phyloP scores from a whole-genome alignment of 1,140 invertebrate genomes.

The Elysia chlorotica region DNA sequence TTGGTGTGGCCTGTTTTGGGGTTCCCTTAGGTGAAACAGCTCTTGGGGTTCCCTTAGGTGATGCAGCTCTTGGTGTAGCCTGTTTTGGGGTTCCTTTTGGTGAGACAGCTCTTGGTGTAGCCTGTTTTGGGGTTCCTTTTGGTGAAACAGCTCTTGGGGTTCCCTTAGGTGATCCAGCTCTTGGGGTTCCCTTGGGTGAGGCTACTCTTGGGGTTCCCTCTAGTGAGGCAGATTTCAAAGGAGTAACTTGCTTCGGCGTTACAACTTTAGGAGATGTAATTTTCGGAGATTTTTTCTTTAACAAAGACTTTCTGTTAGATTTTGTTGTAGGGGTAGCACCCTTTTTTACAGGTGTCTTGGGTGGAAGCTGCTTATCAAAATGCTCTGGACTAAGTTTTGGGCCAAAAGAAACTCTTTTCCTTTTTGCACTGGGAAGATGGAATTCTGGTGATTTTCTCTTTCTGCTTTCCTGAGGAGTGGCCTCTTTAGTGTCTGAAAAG shows the following conservation, averaged over 20 bases:
- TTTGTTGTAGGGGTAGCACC: conserved; percentile 52
- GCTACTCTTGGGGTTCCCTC: conserved; percentile 10
- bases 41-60: background rate
- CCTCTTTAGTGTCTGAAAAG: background rate
- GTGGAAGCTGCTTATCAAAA: conserved; percentile 62
- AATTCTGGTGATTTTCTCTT: conserved; percentile 41
- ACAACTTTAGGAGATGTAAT: background rate
- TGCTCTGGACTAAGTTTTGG: conserved; percentile 63
- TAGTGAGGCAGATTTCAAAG: background rate
- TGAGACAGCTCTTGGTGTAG: background rate
- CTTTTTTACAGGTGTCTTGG: conserved; percentile 61
- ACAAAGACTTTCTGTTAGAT: conserved; percentile 16
- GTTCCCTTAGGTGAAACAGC: background rate
- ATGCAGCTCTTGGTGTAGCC: background rate
- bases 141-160: conserved; percentile 12
- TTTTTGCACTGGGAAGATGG: conserved; percentile 34
- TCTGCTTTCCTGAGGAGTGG: conserved; percentile 2
- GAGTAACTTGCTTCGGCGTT: background rate
- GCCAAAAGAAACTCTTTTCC: conserved; percentile 62
- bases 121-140: background rate
- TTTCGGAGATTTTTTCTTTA: conserved; percentile 9
- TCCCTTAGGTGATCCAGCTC: background rate
- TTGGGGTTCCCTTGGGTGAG: conserved; percentile 13
- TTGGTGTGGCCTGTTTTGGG: conserved; percentile 9
- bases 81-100: background rate